These are phyloP conservation scores for Hydriomena furcata DNA, from an alignment of 2,888 invertebrate genomes.

Conservation along the genomic window DNA sequence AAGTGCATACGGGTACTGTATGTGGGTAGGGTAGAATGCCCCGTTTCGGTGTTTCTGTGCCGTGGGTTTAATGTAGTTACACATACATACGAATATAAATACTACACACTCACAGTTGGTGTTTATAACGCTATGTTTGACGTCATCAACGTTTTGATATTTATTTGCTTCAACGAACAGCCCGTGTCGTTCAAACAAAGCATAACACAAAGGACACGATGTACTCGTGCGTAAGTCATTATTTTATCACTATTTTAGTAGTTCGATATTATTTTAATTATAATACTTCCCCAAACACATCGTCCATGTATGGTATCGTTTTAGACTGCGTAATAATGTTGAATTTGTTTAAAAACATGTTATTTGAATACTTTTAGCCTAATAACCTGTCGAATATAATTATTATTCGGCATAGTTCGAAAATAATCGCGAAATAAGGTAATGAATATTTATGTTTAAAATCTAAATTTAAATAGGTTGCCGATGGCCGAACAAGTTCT, in stretches of 20 bases:
- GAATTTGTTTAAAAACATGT: neutral
- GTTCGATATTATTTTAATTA: neutral
- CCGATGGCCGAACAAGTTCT: no score
- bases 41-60: constrained; percentile 6
- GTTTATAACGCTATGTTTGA: no score
- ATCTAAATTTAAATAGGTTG: neutral
- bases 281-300: neutral
- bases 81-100: neutral
- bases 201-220: neutral
- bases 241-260: neutral
- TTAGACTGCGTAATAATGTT: neutral
- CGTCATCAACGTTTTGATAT: constrained; percentile 9
- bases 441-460: neutral
- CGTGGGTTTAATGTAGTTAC: constrained; percentile 3
- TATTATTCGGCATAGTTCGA: neutral
- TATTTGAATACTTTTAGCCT: constrained; percentile 2
- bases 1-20: constrained; percentile 40
- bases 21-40: constrained; percentile 29
- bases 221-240: neutral
- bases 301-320: no score
- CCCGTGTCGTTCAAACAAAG: neutral
- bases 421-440: constrained; percentile 7
- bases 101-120: constrained; percentile 1
- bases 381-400: neutral
- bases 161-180: constrained; percentile 10